Evolutionary conservation across 2,113 vertebrate species (phyloP).

Genomic region (Rhineura floridana): DNA sequence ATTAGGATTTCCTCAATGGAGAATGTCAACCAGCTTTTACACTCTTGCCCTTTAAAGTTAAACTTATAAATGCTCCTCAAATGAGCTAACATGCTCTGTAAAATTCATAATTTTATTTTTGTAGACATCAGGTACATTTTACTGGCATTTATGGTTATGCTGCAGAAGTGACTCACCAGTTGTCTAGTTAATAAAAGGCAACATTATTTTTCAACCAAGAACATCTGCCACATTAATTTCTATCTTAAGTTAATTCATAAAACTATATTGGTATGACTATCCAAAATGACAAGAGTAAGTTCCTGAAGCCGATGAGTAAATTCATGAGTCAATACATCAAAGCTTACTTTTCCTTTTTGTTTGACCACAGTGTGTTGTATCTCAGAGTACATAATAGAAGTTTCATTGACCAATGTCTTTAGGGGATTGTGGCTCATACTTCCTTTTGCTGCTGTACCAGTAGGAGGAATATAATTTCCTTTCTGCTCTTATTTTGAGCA

Average conservation of each 20-base stretch:
- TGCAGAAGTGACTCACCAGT: not conserved
- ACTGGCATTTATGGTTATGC: constrained; percentile 18
- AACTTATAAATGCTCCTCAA: not conserved
- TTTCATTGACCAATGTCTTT: not conserved
- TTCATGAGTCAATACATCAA: too few relatives aligned
- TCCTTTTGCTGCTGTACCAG: not conserved
- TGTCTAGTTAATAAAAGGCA: rapidly evolving
- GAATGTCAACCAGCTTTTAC: not conserved
- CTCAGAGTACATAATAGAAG: not conserved
- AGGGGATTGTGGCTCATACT: not conserved
- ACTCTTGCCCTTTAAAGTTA: not conserved
- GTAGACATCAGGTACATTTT: not conserved
- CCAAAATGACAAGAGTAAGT: too few relatives aligned
- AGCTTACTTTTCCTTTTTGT: too few relatives aligned
- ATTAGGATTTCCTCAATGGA: too few relatives aligned
- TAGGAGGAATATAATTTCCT: not conserved
- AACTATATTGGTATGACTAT: too few relatives aligned
- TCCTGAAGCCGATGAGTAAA: too few relatives aligned
- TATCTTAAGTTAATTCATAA: too few relatives aligned
- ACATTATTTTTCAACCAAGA: too few relatives aligned
- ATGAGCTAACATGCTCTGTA: not conserved
- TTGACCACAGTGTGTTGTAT: too few relatives aligned
- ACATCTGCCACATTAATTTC: too few relatives aligned
- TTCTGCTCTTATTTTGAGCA: too few relatives aligned
- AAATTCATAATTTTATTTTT: not conserved